Evolutionary conservation across 2,888 invertebrate species (phyloP), one percentile per base, ranked within the genome.

Genomic region (Dioctria linearis): DNA sequence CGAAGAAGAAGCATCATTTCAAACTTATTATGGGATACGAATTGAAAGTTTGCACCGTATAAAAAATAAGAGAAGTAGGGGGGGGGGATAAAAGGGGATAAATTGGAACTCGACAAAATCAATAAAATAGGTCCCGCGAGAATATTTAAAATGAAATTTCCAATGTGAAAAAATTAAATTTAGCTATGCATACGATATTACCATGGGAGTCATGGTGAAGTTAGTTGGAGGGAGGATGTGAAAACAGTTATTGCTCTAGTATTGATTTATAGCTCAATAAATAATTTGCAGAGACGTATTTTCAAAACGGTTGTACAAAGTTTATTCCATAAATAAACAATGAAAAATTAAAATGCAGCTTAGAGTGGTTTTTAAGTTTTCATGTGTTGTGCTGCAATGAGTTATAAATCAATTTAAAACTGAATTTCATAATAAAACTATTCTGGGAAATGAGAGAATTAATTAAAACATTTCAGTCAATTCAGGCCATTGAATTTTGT

Each of bases 21-120:
- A 25, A 37, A 69, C 49, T 69, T 69, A 69, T 69, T 69, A 69
- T 69, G 69, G 69, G 6, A 69, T 69, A 49, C 69, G 69, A 69
- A 69, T 69, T 69, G 69, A 69, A 69, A 69, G 69, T 69, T 69
- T 69, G 13, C 69, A 49, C 69, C 49, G 49, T 25, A 69, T 69
- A 25, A 25, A 0, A 25, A 25, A 25, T 25, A 25, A 25, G 25
- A 54, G 11, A 54, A 54, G 11, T 11, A 2, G 54, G 6, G 54
- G n/a, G 54, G n/a, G n/a, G n/a, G 11, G 11, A 54, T n/a, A 11
- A n/a, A 54, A 54, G n/a, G n/a, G 25, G 25, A 25, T 25, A 25
- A 25, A 25, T 0, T 25, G 25, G 25, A 25, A 25, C 25, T 25
- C 25, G 25, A 25, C 0, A 54, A 54, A 54, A 54, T n/a, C 54